Evolutionary conservation across 1,140 invertebrate species (phyloP).

Genomic region (Ceratina calcarata): DNA sequence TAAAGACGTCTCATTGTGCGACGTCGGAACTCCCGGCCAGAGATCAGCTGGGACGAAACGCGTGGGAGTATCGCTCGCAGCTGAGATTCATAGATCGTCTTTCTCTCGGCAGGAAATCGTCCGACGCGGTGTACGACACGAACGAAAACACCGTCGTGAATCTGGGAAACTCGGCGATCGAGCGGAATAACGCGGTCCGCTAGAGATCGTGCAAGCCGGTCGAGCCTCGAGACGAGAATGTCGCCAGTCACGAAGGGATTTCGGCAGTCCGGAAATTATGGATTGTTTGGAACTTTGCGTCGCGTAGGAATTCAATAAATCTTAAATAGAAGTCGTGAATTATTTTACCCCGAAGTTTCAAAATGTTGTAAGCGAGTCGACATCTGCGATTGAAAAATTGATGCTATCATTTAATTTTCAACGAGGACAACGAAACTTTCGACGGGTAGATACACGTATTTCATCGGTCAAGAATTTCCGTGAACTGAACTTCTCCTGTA

Average conservation of each 20-base stretch:
- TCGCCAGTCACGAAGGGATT: background rate
- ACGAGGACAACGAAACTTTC: background rate
- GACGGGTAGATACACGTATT: background rate
- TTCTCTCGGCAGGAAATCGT: background rate
- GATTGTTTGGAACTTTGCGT: background rate
- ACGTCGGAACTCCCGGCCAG: background rate
- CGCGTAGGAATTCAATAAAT: background rate
- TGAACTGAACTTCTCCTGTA: background rate
- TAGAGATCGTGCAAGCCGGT: background rate
- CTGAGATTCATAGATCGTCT: constrained; percentile 41
- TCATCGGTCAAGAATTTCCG: constrained; percentile 8
- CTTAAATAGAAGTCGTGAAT: too few species aligned
- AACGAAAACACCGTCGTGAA: background rate
- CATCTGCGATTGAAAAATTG: too few species aligned
- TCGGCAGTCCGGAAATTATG: background rate
- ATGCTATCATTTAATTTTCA: background rate
- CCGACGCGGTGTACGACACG: background rate
- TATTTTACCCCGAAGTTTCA: too few species aligned
- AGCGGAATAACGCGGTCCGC: background rate
- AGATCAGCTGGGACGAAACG: constrained; percentile 50
- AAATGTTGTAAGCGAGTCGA: too few species aligned
- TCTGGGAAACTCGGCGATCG: constrained; percentile 11
- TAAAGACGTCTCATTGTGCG: constrained; percentile 39
- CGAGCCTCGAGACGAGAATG: background rate
- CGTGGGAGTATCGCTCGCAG: constrained; percentile 33